Base-by-base conservation (phyloP, 2,113 vertebrate genomes). In the Anolis sagrei region DNA sequence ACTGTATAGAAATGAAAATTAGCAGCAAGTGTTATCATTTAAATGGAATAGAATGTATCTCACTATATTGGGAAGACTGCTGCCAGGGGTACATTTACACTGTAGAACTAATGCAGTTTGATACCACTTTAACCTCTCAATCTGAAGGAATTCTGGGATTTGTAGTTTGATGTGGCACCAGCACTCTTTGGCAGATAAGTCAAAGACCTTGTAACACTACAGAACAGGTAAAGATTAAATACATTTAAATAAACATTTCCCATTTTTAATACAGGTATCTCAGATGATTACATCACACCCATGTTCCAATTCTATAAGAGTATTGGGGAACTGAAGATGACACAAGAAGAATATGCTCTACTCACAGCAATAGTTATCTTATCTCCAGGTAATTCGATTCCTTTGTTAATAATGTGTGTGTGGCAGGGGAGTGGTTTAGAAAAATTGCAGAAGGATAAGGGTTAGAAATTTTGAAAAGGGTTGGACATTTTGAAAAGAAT, bases 231-330 rank as follows among this genome's bases (percentile, higher is more conserved):
- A 5, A 44, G 11, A 58, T 58, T 58, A 58, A 58, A 58, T 58
- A 58, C 68, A 3, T 68, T 75, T 74, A 68, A 70, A 1, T 14
- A 58, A 14, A 32, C 1, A 5, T 73, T 68, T 7, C 48, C 34
- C 88, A 88, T 79, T 83, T 91, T 39, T 76, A 48, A 64, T 27
- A 21, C 86, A 99, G 99, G 98, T 87, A 98, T 99, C 88, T 97
- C 98, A 80, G 97, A 99, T 83, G 98, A 99, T 84, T 99, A 98
- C 70, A 98, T 99, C 92, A 97, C 95, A 3, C 99, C 98, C 29
- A 98, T 99, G 98, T 99, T 99, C 92, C 97, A 97, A 93, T 99
- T 99, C 95, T 99, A 99, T 92, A 99, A 98, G 95, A 99, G 98
- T 92, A 94, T 99, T 29, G 97, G 97, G 51, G 97, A 98, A 79